Conservation (phyloP, 2,888 invertebrate species). For the Drosophila kanekoi region DNA sequence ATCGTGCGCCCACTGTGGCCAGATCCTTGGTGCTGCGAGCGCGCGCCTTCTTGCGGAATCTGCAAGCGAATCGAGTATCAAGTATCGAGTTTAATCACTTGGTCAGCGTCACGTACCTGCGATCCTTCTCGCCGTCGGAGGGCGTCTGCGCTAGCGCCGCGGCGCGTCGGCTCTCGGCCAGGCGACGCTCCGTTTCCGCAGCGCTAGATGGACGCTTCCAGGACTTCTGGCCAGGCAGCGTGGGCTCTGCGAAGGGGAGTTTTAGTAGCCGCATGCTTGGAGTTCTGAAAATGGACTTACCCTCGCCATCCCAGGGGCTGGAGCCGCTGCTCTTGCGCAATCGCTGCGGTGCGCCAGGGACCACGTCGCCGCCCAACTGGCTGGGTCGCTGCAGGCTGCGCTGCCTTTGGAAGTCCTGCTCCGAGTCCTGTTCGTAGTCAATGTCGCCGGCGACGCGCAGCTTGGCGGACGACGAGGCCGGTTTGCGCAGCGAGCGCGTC, state of each 20-base stretch:
- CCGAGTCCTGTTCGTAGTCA: constrained; percentile 86
- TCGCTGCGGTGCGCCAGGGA: constrained; percentile 66
- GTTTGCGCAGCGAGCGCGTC: constrained; percentile 83
- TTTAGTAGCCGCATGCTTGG: not conserved
- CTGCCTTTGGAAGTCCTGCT: constrained; percentile 84
- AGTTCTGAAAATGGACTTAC: constrained; percentile 48
- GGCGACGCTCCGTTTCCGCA: constrained; percentile 86
- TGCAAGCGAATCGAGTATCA: no score
- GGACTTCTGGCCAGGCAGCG: constrained; percentile 81
- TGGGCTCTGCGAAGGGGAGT: constrained; percentile 62
- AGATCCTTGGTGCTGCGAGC: constrained; percentile 82
- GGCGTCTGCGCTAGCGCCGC: constrained; percentile 79
- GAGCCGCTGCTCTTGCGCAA: constrained; percentile 85
- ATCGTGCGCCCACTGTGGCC: constrained; percentile 41
- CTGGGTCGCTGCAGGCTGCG: constrained; percentile 84
- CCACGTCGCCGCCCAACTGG: constrained; percentile 71
- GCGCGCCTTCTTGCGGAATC: constrained; percentile 86
- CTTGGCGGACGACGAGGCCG: constrained; percentile 82
- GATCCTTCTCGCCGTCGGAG: constrained; percentile 87
- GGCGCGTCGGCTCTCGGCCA: constrained; percentile 82
- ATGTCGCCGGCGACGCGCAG: constrained; percentile 83
- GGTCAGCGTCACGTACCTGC: constrained; percentile 81
- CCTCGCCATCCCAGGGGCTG: constrained; percentile 87
- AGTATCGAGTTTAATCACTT: no score
- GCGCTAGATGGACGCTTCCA: constrained; percentile 88